Evolutionary conservation across 2,888 invertebrate species (phyloP).

Genomic region (Parnassius mnemosyne): DNA sequence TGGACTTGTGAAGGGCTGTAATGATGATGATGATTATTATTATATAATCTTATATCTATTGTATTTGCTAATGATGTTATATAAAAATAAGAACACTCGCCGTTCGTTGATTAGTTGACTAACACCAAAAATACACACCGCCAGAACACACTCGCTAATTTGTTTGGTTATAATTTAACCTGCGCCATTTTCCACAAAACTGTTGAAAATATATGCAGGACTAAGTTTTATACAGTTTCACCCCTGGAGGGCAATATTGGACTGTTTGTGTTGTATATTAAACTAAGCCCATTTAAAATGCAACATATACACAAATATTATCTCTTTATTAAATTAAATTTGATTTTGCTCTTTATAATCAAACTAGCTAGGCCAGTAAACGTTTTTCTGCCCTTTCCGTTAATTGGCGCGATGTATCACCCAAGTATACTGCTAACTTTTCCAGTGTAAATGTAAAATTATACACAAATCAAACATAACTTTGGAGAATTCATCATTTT

Average conservation of each 20-base stretch:
- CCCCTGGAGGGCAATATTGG: conserved; percentile 3
- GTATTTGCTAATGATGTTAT: no score
- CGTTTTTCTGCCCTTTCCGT: neutral
- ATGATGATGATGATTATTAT: no score
- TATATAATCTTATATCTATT: no score
- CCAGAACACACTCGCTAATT: conserved; percentile 1
- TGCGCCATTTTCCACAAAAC: conserved; percentile 6
- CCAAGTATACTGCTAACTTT: no score
- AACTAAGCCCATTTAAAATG: conserved; percentile 15
- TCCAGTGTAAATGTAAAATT: no score
- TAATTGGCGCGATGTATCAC: neutral
- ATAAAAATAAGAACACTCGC: neutral
- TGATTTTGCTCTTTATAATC: conserved; percentile 6
- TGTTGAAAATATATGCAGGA: conserved; percentile 1
- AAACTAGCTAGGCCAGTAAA: neutral
- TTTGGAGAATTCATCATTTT: no score
- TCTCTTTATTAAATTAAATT: conserved; percentile 16
- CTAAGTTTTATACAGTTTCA: conserved; percentile 2
- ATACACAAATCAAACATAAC: no score
- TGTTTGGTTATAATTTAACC: conserved; percentile 20
- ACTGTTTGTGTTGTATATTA: conserved; percentile 16
- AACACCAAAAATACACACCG: conserved; percentile 12
- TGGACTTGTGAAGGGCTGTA: no score
- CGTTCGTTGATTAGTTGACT: conserved; percentile 4
- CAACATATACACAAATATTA: conserved; percentile 20